phyloP scores from a whole-genome alignment of 2,113 vertebrate species.

The Ptilorrhoa leucosticta region DNA sequence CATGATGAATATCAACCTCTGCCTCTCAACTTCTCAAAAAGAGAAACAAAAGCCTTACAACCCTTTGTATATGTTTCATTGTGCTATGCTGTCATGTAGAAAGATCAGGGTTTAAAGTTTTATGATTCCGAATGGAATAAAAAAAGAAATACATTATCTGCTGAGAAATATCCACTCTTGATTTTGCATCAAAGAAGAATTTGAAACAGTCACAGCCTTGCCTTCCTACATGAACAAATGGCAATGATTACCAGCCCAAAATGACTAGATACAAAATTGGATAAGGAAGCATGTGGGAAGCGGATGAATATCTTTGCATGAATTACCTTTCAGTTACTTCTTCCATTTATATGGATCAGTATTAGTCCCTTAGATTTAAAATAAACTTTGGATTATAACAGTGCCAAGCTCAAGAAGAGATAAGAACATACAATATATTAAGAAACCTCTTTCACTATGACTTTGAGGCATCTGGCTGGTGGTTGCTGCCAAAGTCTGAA shows the following conservation, averaged over 20 bases:
- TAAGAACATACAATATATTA: conserved; percentile 33
- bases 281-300: not conserved
- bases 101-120: not conserved
- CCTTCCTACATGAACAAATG: not conserved
- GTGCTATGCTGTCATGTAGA: not conserved
- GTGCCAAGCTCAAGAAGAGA: conserved; percentile 40
- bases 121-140: not conserved
- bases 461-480: conserved; percentile 63
- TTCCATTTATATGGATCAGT: not conserved
- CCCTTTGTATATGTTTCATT: not conserved
- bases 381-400: conserved; percentile 9
- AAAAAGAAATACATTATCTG: not conserved
- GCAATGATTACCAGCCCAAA: not conserved
- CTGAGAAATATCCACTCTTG: conserved; percentile 5
- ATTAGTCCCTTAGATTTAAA: conserved; percentile 20
- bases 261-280: not conserved
- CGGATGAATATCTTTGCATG: not conserved
- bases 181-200: not conserved
- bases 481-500: conserved; percentile 40
- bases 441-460: conserved; percentile 44
- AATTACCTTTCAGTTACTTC: conserved; percentile 8
- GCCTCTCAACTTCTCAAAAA: not conserved
- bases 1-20: not conserved
- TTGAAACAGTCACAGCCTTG: not conserved
- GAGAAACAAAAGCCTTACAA: not conserved